Conservation (phyloP, 2,113 vertebrate species). For the Vanacampus margaritifer region DNA sequence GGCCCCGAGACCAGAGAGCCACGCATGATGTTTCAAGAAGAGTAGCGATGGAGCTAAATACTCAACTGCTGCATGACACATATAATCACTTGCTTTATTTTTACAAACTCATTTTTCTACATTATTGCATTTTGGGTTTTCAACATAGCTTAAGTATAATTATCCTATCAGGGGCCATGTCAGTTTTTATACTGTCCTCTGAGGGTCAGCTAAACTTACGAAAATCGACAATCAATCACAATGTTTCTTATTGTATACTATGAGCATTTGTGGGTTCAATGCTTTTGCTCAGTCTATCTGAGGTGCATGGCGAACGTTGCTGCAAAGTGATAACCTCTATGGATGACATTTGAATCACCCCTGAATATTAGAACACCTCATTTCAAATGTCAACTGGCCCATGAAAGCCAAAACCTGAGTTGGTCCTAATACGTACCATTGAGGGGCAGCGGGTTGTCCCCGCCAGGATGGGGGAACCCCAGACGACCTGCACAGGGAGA, state of each 20-base stretch:
- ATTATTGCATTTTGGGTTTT: neutral
- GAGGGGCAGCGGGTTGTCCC: constrained; percentile 82
- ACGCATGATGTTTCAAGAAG: constrained; percentile 12
- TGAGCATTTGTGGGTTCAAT: neutral
- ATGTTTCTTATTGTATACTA: neutral
- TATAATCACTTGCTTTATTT: constrained; percentile 1
- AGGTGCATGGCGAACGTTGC: neutral
- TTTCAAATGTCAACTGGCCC: neutral
- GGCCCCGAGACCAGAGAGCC: constrained; percentile 25
- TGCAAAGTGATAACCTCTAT: neutral
- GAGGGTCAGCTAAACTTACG: neutral
- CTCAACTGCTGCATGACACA: constrained; percentile 6
- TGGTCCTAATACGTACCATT: constrained; percentile 74
- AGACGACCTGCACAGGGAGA: constrained; percentile 76
- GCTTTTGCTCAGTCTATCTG: neutral
- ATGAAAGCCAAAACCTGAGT: neutral
- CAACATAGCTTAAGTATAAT: neutral
- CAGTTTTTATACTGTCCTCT: neutral
- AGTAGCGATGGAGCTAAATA: constrained; percentile 9
- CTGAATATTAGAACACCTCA: neutral
- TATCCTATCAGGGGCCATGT: neutral
- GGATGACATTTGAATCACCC: neutral
- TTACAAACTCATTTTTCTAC: neutral
- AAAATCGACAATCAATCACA: neutral
- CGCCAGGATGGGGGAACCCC: constrained; percentile 82